Percentiles rank a stretch among this genome's conserved stretches.
phyloP scores from a whole-genome alignment of 2,113 vertebrate genomes.

The Amia ocellicauda region DNA sequence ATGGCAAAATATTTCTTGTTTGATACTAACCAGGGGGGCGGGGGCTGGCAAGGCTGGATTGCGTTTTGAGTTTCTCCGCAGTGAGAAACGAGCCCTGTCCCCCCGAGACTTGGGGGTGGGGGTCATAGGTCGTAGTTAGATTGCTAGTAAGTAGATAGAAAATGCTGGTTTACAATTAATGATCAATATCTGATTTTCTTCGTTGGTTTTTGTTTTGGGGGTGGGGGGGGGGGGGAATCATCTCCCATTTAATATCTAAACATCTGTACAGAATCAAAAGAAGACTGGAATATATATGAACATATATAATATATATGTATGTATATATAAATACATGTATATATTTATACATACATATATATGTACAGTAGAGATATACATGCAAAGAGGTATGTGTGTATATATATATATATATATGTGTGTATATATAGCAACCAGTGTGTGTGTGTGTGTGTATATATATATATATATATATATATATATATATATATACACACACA shows the following conservation, averaged over 20 bases:
- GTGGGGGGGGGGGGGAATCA: conserved; percentile 69
- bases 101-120: no score
- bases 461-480: conserved; percentile 72
- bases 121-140: conserved; percentile 24
- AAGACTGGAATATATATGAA: conserved; percentile 57
- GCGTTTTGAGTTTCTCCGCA: conserved; percentile 53
- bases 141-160: conserved; percentile 47
- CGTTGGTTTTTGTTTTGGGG: conserved; percentile 60
- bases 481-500: conserved; percentile 71
- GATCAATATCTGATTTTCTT: conserved; percentile 59
- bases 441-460: conserved; percentile 70
- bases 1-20: conserved; percentile 87
- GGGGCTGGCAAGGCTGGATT: conserved; percentile 44
- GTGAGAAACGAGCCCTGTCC: conserved; percentile 44
- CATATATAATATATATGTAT: conserved; percentile 60
- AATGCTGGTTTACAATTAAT: conserved; percentile 71
- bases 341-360: conserved; percentile 90
- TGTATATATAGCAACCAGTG: conserved; percentile 66
- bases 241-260: conserved; percentile 80
- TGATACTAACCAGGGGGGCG: conserved; percentile 58
- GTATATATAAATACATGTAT: conserved; percentile 68
- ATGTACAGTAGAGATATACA: conserved; percentile 84
- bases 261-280: conserved; percentile 83
- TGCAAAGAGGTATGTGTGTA: conserved; percentile 81
- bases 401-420: conserved; percentile 53